These are phyloP conservation scores for Vanessa tameamea DNA, from an alignment of 1,140 invertebrate species.

Conservation along the genomic window DNA sequence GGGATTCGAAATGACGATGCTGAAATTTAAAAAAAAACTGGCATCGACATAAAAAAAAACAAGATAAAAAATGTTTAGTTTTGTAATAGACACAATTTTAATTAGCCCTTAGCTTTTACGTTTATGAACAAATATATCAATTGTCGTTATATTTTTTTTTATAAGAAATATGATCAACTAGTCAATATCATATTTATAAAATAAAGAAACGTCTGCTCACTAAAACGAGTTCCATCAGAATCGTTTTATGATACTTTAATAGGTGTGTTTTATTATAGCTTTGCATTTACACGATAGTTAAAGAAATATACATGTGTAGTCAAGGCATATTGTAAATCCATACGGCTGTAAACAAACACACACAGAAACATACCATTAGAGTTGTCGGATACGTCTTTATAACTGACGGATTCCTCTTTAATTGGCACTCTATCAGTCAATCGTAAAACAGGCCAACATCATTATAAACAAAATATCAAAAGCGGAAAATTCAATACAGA, in stretches of 20 bases:
- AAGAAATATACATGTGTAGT: slow-evolving; percentile 34
- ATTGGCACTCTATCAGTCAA: slow-evolving; percentile 41
- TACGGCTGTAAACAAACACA: slow-evolving; percentile 33
- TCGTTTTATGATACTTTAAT: slow-evolving; percentile 38
- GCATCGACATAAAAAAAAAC: too few species aligned
- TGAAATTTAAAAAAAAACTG: too few species aligned
- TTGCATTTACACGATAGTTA: slow-evolving; percentile 41
- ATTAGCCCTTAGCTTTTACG: too few species aligned
- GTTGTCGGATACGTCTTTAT: slow-evolving; percentile 31
- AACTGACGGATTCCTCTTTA: slow-evolving; percentile 37
- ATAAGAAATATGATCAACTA: neutral
- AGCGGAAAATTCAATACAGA: slow-evolving; percentile 34
- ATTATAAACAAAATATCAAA: slow-evolving; percentile 38
- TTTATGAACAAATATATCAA: too few species aligned
- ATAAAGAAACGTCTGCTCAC: slow-evolving; percentile 21
- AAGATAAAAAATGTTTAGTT: too few species aligned
- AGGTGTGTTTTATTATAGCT: slow-evolving; percentile 28
- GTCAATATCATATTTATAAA: slow-evolving; percentile 15
- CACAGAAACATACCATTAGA: slow-evolving; percentile 27
- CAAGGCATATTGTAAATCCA: slow-evolving; percentile 32
- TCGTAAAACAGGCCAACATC: slow-evolving; percentile 34
- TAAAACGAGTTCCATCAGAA: slow-evolving; percentile 31
- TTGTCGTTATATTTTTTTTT: neutral
- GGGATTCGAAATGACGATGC: too few species aligned
- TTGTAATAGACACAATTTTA: too few species aligned